Conservation (phyloP, 2,888 invertebrate genomes). For the Nematopogon swammerdamellus region DNA sequence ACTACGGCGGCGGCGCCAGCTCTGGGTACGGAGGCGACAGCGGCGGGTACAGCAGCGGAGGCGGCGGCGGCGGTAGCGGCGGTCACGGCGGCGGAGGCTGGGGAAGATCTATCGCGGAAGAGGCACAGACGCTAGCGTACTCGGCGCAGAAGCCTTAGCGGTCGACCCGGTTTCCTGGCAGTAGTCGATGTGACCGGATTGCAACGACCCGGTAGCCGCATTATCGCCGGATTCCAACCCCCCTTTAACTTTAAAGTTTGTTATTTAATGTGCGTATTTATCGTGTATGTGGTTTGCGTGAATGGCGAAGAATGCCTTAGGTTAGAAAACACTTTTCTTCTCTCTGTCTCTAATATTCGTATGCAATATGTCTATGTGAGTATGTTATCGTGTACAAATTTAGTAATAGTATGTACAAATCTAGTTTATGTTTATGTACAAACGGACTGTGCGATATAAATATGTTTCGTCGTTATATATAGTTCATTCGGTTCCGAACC, state of each 20-base stretch:
- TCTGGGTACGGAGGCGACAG: conserved; percentile 63
- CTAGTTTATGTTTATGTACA: conserved; percentile 1
- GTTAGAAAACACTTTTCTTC: neutral
- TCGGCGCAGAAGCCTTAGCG: conserved; percentile 68
- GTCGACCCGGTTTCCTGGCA: conserved; percentile 11
- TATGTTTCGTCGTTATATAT: conserved; percentile 16
- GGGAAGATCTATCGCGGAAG: conserved; percentile 73
- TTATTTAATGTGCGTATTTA: neutral
- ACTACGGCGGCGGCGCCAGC: conserved; percentile 53
- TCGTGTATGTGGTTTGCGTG: neutral
- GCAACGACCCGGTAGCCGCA: neutral
- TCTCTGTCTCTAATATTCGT: conserved; percentile 4
- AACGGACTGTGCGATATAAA: neutral
- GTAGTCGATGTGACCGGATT: neutral
- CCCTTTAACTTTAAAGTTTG: neutral
- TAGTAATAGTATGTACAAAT: neutral
- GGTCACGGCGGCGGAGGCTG: conserved; percentile 60
- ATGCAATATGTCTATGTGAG: neutral
- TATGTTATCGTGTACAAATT: neutral
- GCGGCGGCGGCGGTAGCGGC: conserved; percentile 45
- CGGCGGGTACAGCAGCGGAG: conserved; percentile 51
- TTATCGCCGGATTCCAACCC: neutral
- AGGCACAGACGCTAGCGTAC: conserved; percentile 77
- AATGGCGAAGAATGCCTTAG: neutral
- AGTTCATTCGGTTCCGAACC: conserved; percentile 15